Evolutionary conservation across 2,797 vertebrate genomes (phyloP).

Genomic region (Artibeus lituratus): DNA sequence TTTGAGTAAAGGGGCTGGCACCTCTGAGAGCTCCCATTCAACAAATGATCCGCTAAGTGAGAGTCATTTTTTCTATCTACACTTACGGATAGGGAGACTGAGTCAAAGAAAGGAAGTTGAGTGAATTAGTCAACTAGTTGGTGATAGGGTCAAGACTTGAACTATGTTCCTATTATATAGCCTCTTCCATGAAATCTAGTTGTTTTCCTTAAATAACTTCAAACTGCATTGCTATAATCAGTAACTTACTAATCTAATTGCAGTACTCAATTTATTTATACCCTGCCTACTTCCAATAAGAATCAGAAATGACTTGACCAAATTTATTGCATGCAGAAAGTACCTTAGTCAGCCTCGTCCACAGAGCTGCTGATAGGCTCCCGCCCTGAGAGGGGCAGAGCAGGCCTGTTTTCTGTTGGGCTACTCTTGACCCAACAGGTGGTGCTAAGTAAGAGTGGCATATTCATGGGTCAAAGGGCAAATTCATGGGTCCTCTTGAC

Average conservation of each 20-base stretch:
- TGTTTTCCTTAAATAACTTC: conserved; percentile 35
- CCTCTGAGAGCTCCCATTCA: not conserved
- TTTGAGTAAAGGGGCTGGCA: not conserved
- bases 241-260: conserved; percentile 45
- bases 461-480: too few relatives aligned
- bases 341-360: not conserved
- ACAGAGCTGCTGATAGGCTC: not conserved
- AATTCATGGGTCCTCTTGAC: not conserved
- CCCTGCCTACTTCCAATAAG: conserved; percentile 6
- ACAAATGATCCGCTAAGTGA: not conserved
- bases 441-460: not conserved
- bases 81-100: not conserved
- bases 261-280: conserved; percentile 39
- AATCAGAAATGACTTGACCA: conserved; percentile 48
- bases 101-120: not conserved
- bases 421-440: not conserved
- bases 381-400: not conserved
- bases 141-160: not conserved
- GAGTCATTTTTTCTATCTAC: not conserved
- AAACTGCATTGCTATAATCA: conserved; percentile 35
- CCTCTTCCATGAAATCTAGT: not conserved
- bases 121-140: not conserved
- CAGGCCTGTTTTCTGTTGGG: not conserved
- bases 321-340: not conserved
- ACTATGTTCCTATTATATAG: not conserved